Conservation (phyloP, 2,113 vertebrate genomes). For the Eira barbara region DNA sequence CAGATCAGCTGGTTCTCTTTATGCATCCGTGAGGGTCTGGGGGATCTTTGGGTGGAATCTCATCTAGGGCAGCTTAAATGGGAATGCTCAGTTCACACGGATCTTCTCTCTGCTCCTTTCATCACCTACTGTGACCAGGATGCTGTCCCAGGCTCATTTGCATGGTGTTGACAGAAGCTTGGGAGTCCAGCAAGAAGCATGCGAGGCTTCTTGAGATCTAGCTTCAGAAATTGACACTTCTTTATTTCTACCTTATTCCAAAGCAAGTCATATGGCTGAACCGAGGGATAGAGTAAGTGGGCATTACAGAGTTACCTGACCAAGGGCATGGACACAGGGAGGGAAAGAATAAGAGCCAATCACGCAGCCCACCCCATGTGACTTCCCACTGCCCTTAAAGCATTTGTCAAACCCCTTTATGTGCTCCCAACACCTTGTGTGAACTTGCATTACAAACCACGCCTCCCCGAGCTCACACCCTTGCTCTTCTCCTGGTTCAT, state of each 20-base stretch:
- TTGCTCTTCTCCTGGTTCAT: neutral
- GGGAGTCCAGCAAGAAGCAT: neutral
- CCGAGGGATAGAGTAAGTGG: too few species aligned
- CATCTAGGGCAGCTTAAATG: neutral
- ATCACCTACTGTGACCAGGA: too few species aligned
- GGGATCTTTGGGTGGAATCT: too few species aligned
- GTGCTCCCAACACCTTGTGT: neutral
- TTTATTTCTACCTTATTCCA: neutral
- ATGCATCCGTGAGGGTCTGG: fast-evolving
- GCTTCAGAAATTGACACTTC: neutral
- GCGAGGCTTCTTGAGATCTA: neutral
- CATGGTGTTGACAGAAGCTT: neutral
- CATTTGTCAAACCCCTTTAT: too few species aligned
- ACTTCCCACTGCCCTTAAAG: neutral
- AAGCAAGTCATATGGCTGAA: neutral
- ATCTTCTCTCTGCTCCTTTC: neutral
- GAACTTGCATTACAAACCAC: fast-evolving
- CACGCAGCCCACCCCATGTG: fast-evolving
- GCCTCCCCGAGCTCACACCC: fast-evolving
- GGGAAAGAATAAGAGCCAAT: too few species aligned
- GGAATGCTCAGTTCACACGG: neutral
- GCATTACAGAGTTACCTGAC: fast-evolving
- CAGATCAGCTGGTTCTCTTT: neutral
- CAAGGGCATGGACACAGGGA: neutral
- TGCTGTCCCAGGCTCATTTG: too few species aligned